phyloP scores from a whole-genome alignment of 2,113 vertebrate species.

The Mesocricetus auratus region DNA sequence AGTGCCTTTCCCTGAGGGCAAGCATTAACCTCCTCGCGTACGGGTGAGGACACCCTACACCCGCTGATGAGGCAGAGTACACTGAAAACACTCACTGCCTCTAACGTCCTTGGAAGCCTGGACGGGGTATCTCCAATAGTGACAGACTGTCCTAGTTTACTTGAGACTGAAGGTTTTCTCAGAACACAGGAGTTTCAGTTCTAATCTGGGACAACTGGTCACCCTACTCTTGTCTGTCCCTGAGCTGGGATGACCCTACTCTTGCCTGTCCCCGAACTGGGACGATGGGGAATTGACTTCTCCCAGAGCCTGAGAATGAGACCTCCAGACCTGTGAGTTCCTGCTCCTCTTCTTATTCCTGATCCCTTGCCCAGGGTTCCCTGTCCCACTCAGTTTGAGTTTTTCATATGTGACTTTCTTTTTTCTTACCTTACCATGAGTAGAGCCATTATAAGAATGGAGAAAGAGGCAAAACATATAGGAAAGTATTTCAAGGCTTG shows the following conservation, averaged over 20 bases:
- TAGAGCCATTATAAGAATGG: background rate
- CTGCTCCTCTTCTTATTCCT: no score
- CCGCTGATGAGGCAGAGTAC: rapidly evolving
- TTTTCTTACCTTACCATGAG: background rate
- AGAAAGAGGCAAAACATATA: background rate
- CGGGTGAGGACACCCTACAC: background rate
- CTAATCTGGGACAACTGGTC: background rate
- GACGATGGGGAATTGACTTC: rapidly evolving
- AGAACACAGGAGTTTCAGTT: background rate
- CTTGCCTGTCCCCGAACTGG: rapidly evolving
- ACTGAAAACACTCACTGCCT: rapidly evolving
- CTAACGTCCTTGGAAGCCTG: rapidly evolving
- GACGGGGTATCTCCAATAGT: background rate
- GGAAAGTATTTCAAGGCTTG: background rate
- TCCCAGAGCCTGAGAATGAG: rapidly evolving
- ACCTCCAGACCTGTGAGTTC: rapidly evolving
- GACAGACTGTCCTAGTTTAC: background rate
- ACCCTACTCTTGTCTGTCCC: no score
- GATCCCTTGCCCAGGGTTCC: background rate
- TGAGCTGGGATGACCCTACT: no score
- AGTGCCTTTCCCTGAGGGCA: background rate
- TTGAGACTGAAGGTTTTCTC: background rate
- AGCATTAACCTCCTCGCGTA: background rate
- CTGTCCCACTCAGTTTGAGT: rapidly evolving
- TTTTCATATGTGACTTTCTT: background rate